phyloP scores from a whole-genome alignment of 2,888 invertebrate species.

The Cheilosia soror region DNA sequence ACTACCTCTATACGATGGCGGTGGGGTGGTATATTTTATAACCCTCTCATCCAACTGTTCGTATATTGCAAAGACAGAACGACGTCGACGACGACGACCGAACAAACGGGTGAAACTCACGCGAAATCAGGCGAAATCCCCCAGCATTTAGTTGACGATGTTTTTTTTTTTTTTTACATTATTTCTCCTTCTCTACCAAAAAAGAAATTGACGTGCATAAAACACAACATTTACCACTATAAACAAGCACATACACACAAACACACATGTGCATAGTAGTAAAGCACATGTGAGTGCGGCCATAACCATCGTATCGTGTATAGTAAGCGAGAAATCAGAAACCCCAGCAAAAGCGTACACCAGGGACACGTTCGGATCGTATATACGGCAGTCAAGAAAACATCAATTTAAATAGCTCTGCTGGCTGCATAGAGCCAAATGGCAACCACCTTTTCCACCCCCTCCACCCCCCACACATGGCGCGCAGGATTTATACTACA shows the following conservation, averaged over 20 bases:
- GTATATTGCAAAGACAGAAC: neutral
- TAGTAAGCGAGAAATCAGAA: slow-evolving; percentile 55
- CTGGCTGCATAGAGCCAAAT: slow-evolving; percentile 44
- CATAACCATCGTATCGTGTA: neutral
- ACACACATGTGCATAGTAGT: neutral
- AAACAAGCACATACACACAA: slow-evolving; percentile 44
- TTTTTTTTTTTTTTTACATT: slow-evolving; percentile 10
- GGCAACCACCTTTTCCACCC: slow-evolving; percentile 9
- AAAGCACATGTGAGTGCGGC: neutral
- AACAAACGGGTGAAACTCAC: slow-evolving; percentile 65
- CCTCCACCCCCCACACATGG: neutral
- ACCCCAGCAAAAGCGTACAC: slow-evolving; percentile 59
- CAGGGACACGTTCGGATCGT: slow-evolving; percentile 46
- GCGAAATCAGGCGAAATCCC: slow-evolving; percentile 65
- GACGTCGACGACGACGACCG: slow-evolving; percentile 1
- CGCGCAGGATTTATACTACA: slow-evolving; percentile 6
- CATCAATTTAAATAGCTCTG: slow-evolving; percentile 71
- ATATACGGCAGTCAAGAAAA: slow-evolving; percentile 69
- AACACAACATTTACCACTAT: slow-evolving; percentile 72
- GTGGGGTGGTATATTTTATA: neutral
- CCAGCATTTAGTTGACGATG: slow-evolving; percentile 54
- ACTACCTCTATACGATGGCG: slow-evolving; percentile 6
- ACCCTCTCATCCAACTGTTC: neutral
- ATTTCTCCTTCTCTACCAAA: slow-evolving; percentile 31
- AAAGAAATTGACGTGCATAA: slow-evolving; percentile 69